A percentile compares a stretch with the other conserved stretches of the same genome.
Conservation (phyloP, 2,888 invertebrate genomes). For the Napeogenes sylphis region DNA sequence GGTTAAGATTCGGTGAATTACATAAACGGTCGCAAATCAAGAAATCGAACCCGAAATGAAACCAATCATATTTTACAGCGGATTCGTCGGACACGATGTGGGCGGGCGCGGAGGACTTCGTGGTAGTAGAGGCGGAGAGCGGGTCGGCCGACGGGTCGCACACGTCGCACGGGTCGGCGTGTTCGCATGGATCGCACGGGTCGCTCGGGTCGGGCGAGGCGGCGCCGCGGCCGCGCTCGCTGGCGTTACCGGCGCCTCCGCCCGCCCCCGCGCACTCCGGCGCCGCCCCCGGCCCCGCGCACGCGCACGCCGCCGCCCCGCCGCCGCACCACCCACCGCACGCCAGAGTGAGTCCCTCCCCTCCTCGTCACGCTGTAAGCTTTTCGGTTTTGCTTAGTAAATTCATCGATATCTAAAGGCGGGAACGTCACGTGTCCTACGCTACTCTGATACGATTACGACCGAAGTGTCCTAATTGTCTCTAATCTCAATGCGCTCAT, state of each 20-base stretch:
- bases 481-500: not conserved
- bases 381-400: no score
- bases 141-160: conserved; percentile 65
- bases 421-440: no score
- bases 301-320: conserved; percentile 17
- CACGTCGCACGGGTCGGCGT: conserved; percentile 60
- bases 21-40: no score
- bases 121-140: conserved; percentile 86
- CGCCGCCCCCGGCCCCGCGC: conserved; percentile 25
- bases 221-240: conserved; percentile 63
- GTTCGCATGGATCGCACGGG: conserved; percentile 57
- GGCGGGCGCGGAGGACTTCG: conserved; percentile 90
- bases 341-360: not conserved
- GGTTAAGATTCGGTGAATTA: no score
- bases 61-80: conserved; percentile 40
- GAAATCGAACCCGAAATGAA: no score
- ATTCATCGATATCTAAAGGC: no score
- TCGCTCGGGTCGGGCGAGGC: conserved; percentile 59
- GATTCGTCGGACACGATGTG: conserved; percentile 71
- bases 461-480: no score
- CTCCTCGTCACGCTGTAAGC: not conserved
- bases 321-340: conserved; percentile 13
- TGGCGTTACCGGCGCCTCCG: conserved; percentile 44
- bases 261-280: conserved; percentile 31
- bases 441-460: no score